Evolutionary conservation across 2,797 vertebrate species (phyloP).

Genomic region (Sciurus carolinensis): DNA sequence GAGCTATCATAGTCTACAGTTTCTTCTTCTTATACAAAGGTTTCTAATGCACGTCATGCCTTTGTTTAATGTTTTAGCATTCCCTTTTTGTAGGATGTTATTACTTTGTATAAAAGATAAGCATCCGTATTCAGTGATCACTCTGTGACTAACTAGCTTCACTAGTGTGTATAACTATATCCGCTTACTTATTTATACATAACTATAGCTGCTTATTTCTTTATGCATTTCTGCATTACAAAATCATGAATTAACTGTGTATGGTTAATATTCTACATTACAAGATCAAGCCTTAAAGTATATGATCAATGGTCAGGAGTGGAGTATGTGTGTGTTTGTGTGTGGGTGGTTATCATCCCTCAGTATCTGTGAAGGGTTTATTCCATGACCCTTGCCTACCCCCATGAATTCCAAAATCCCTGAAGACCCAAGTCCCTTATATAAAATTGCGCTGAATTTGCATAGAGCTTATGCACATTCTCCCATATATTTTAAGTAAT

Average conservation of each 20-base stretch:
- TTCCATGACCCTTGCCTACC: too few relatives aligned
- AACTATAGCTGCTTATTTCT: background rate
- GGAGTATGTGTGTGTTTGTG: background rate
- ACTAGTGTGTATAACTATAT: background rate
- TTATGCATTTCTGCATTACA: background rate
- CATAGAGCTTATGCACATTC: background rate
- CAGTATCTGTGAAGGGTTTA: background rate
- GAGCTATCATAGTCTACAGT: background rate
- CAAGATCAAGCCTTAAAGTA: background rate
- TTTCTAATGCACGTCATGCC: background rate
- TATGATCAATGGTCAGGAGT: background rate
- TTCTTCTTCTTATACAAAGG: background rate
- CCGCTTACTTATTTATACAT: background rate
- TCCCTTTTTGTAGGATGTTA: background rate
- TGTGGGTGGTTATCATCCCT: too few relatives aligned
- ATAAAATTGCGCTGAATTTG: background rate
- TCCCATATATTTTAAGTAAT: background rate
- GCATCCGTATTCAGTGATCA: background rate
- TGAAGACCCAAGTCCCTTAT: background rate
- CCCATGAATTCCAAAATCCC: background rate
- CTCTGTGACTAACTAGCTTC: background rate
- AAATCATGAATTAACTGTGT: background rate
- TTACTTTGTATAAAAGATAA: background rate
- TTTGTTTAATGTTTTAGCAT: background rate
- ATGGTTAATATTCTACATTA: background rate